Base-by-base conservation (phyloP, 1,140 invertebrate genomes). In the Sycophila sp. region DNA sequence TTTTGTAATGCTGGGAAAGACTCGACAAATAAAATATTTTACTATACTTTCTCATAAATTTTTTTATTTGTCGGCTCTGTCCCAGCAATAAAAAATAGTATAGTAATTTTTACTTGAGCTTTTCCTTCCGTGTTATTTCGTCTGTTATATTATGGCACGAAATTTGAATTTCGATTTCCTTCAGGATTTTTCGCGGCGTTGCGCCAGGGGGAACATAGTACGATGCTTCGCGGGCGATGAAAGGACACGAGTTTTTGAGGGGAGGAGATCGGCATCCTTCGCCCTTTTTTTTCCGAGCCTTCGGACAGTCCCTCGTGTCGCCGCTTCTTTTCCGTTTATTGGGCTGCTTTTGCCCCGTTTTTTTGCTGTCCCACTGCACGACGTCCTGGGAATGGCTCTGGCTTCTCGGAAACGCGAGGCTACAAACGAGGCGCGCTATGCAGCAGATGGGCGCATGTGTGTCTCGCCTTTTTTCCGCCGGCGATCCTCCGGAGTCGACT, bases 371-470 rank as follows among this genome's bases (percentile, higher is more conserved):
- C 42, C 42, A 6, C 17, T 36, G 56, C 36, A n/a, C 45, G 19
- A 24, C 34, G 58, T 40, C 45, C 40, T 34, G 26, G 59, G 63
- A 49, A 53, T 15, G n/a, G 51, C 66, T 66, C 34, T 51, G 28
- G 40, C 47, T 64, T 70, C 47, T 64, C 45, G 55, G 56, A 56
- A 58, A 28, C 65, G 65, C 49, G 28, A 36, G 24, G 70, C 30
- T 26, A 67, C 66, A 59, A 36, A 49, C 47, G 70, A 42, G 40
- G 6, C 2, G 7, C 7, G 42, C 26, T 2, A 4, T 10, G 42
- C 42, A n/a, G 40, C 56, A 58, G 45, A 40, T 60, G 67, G 56
- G 24, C 24, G 26, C 24, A 22, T 24, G 49, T n/a, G 26, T 53
- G 7, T 47, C 38, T 40, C 38, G 38, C n/a, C 22, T 30, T 2